Base-by-base conservation (phyloP, 2,113 vertebrate species). In the Anolis carolinensis region DNA sequence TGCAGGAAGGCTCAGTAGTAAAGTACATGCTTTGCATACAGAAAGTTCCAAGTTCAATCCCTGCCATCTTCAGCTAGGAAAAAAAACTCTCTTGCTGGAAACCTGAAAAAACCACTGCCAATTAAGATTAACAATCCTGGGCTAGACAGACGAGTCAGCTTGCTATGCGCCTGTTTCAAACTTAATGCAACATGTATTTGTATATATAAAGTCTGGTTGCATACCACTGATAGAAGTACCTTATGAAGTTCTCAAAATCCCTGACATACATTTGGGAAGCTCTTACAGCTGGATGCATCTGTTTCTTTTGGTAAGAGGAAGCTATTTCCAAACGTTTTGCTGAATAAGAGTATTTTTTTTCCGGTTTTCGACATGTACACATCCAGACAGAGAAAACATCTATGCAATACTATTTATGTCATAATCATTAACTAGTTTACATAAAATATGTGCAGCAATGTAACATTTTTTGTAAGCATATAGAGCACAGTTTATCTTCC, bases 381-480 rank as follows among this genome's bases (percentile, higher is more conserved):
- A 34, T 4, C 1, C 1, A 30, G 65, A 44, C 36, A 80, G 13
- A 34, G 71, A 79, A 88, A 76, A 3, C 3, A 27, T 18, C 75
- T 80, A 87, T 81, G 79, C 48, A 44, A 55, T 36, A 36, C 55
- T 82, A 44, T 0, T 73, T 62, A 5, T 50, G 50, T 34, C n/a
- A 50, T 7, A 30, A 36, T 39, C 21, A 67, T 5, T 70, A 55
- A 0, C 7, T 16, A 18, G 44, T 44, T 44, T 77, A 81, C 52
- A 27, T 34, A 55, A 70, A 79, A 36, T 79, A n/a, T 62, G 23
- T 62, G 55, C 62, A 55, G 10, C 13, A 79, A 39, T 63, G 78
- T 59, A 65, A 27, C 39, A 16, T 18, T 39, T 62, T 55, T 44
- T 44, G 3, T 48, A 62, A 59, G 34, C 32, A 36, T 52, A 34